phyloP scores from a whole-genome alignment of 2,113 vertebrate species.

The Gulo gulo region DNA sequence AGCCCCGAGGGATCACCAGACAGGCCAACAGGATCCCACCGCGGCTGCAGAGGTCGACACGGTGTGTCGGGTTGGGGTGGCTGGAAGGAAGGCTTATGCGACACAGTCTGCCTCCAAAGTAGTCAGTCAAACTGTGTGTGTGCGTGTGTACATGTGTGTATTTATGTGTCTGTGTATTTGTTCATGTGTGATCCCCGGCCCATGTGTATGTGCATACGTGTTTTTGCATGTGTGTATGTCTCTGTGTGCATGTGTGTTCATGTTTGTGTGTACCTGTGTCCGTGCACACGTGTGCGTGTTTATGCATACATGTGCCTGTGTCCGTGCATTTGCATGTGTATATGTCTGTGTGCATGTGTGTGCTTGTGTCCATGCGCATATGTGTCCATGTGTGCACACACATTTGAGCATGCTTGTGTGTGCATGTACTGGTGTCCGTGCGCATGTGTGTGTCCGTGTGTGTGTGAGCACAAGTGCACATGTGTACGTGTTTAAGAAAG shows the following conservation, averaged over 20 bases:
- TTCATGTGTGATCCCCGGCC: rapidly evolving
- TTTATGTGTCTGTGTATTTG: not conserved
- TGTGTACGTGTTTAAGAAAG: not conserved
- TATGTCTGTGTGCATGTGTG: not conserved
- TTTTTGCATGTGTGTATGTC: not conserved
- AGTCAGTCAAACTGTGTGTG: rapidly evolving
- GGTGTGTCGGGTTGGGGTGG: rapidly evolving
- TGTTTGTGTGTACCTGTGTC: no score
- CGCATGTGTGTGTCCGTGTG: rapidly evolving
- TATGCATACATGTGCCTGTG: not conserved
- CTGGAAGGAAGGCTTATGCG: no score
- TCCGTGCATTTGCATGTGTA: not conserved
- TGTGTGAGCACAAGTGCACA: rapidly evolving
- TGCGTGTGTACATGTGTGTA: rapidly evolving
- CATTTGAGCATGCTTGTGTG: not conserved
- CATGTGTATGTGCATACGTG: rapidly evolving
- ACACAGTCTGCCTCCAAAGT: rapidly evolving
- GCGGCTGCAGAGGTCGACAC: rapidly evolving
- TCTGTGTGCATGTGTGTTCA: not conserved
- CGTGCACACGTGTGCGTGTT: not conserved
- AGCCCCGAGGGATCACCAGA: rapidly evolving
- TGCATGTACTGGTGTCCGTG: rapidly evolving
- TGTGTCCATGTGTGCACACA: rapidly evolving
- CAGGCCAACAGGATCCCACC: rapidly evolving
- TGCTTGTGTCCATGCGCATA: not conserved